These are phyloP conservation scores for Andrena fulva DNA, from an alignment of 2,888 invertebrate species.

Conservation along the genomic window DNA sequence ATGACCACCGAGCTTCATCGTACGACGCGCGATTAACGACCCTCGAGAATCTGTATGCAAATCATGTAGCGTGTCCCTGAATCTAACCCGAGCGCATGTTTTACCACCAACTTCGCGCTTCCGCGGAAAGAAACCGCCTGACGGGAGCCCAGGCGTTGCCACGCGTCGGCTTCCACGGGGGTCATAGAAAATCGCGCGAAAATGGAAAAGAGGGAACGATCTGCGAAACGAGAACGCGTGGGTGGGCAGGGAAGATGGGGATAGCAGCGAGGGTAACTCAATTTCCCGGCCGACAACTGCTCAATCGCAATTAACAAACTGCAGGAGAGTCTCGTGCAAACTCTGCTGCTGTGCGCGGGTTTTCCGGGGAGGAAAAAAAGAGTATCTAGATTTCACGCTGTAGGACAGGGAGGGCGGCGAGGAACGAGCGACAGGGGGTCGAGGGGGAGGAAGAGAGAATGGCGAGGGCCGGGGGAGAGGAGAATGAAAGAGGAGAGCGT, in stretches of 20 bases:
- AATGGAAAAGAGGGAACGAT: slow-evolving; percentile 23
- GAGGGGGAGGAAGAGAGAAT: slow-evolving; percentile 32
- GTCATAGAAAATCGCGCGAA: neutral
- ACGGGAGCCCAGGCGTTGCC: neutral
- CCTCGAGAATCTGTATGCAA: no score
- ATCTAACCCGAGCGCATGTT: no score
- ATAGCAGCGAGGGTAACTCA: slow-evolving; percentile 70
- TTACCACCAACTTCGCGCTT: neutral
- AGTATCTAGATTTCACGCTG: slow-evolving; percentile 64
- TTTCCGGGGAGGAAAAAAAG: slow-evolving; percentile 62
- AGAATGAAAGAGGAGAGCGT: neutral
- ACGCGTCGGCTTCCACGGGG: neutral
- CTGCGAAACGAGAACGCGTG: slow-evolving; percentile 10
- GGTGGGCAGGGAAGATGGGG: slow-evolving; percentile 6
- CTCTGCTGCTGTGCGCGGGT: slow-evolving; percentile 57
- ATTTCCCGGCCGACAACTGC: slow-evolving; percentile 78
- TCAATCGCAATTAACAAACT: slow-evolving; percentile 80
- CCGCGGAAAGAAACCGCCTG: neutral
- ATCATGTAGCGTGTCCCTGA: no score
- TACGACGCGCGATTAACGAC: no score
- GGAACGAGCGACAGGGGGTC: slow-evolving; percentile 26
- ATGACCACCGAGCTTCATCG: neutral
- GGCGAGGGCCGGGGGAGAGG: slow-evolving; percentile 39
- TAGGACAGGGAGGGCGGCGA: slow-evolving; percentile 37
- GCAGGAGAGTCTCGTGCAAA: slow-evolving; percentile 68